Base-by-base conservation (phyloP, 1,140 invertebrate species). In the Danaus plexippus region DNA sequence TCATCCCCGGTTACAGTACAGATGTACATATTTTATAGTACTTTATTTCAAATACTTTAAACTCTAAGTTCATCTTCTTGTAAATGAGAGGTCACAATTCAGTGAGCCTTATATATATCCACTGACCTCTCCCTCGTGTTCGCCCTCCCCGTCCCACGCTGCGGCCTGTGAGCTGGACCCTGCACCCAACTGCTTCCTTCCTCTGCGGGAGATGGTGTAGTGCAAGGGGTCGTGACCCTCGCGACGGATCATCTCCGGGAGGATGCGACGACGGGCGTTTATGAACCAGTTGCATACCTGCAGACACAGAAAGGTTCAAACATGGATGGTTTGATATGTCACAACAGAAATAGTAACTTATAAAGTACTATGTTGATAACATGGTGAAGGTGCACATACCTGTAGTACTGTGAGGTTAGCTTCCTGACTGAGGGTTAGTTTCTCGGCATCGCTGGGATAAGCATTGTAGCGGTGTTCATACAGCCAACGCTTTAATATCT, bases 231-330 rank as follows among this genome's bases (percentile, higher is more conserved):
- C 95, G 64, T 97, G 93, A 0, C 96, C 96, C 80, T 98, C 96
- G 40, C 92, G 91, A 2, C 95, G 89, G 47, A 98, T 97, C 91
- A 98, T 96, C 77, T 97, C 95, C 0, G 97, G 96, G 47, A 98
- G 83, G 67, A 98, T 95, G 49, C 97, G 90, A 10, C 97, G 90
- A 3, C 97, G 91, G 0, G 97, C 97, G 80, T 98, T 98, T 57
- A 98, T 98, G 75, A 98, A 98, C 97, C 97, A 98, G 85, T 98
- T 98, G 87, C 95, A 97, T 0, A 98, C 95, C 92, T 97, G 81
- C 0, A 13, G 6, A 43, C 15, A 9, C 18, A 11, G 15, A 15
- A 0, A 32, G 22, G 7, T 32, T 32, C 22, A 32, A 32, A 32
- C 7, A 32, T 32, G 4, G 5, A 32, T 32, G 22, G 4, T 32